These are phyloP conservation scores for Xanthia icteritia DNA, from an alignment of 2,888 invertebrate species.

Conservation along the genomic window DNA sequence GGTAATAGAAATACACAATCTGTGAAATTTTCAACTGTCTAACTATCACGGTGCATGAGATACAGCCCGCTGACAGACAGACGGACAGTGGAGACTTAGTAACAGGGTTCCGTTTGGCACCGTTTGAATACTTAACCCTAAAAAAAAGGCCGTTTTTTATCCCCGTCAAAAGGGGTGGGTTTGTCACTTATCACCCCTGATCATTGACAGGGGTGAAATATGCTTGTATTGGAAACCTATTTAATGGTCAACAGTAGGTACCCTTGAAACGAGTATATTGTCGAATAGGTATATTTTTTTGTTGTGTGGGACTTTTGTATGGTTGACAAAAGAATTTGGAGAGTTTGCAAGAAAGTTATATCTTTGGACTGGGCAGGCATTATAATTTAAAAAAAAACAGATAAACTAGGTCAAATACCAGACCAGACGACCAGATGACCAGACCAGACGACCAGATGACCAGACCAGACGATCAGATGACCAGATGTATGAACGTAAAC, in stretches of 20 bases:
- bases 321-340: background rate
- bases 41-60: too few relatives aligned
- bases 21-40: too few relatives aligned
- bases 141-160: conserved; percentile 40
- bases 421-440: too few relatives aligned
- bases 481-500: too few relatives aligned
- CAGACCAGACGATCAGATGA: too few relatives aligned
- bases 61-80: too few relatives aligned
- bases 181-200: conserved; percentile 49
- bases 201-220: conserved; percentile 53
- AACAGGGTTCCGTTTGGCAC: too few relatives aligned
- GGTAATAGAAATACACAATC: too few relatives aligned
- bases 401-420: background rate
- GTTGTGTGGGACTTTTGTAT: background rate
- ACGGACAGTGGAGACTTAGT: too few relatives aligned
- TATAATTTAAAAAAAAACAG: too few relatives aligned
- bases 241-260: conserved; percentile 23
- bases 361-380: background rate
- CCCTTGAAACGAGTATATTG: conserved; percentile 20
- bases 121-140: too few relatives aligned
- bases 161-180: conserved; percentile 35
- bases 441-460: too few relatives aligned
- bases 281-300: background rate
- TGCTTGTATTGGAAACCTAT: conserved; percentile 30
- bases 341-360: background rate